These are phyloP conservation scores for Sandelia bainsii DNA, from an alignment of 2,797 vertebrate species.

Conservation along the genomic window DNA sequence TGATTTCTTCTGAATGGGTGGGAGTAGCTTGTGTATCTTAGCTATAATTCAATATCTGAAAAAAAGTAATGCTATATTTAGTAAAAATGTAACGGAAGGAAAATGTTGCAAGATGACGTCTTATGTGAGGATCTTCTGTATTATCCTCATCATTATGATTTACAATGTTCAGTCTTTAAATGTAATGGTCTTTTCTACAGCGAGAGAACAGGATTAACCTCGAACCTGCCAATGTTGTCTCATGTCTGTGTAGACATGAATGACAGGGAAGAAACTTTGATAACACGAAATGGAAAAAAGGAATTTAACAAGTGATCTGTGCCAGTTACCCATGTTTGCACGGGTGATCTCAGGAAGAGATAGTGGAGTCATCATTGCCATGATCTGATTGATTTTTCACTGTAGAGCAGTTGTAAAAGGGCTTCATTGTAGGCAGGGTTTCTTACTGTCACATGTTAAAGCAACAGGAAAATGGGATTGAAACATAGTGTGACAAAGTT, in stretches of 20 bases:
- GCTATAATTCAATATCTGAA: conserved; percentile 7
- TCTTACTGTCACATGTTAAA: conserved; percentile 51
- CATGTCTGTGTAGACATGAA: conserved; percentile 20
- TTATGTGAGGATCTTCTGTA: background rate
- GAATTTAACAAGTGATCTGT: conserved; percentile 42
- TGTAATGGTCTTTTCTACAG: conserved; percentile 23
- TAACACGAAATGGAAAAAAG: conserved; percentile 17
- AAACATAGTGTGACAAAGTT: conserved; percentile 72
- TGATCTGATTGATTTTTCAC: conserved; percentile 27
- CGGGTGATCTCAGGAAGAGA: conserved; percentile 17
- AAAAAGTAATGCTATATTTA: background rate
- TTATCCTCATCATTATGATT: conserved; percentile 10
- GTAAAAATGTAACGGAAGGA: background rate
- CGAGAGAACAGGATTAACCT: conserved; percentile 28
- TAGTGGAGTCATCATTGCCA: conserved; percentile 15
- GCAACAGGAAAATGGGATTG: conserved; percentile 43
- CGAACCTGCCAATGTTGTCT: conserved; percentile 30
- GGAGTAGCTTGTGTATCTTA: background rate
- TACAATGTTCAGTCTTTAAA: conserved; percentile 22
- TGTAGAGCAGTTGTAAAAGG: conserved; percentile 10
- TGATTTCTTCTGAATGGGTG: background rate
- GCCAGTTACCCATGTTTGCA: conserved; percentile 37
- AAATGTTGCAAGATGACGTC: background rate
- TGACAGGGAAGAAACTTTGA: too few species aligned
- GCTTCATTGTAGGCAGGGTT: conserved; percentile 25